Evolutionary conservation across 1,140 invertebrate species (phyloP), one percentile per base, ranked within the genome.

Genomic region (Trypoxylus dichotomus): DNA sequence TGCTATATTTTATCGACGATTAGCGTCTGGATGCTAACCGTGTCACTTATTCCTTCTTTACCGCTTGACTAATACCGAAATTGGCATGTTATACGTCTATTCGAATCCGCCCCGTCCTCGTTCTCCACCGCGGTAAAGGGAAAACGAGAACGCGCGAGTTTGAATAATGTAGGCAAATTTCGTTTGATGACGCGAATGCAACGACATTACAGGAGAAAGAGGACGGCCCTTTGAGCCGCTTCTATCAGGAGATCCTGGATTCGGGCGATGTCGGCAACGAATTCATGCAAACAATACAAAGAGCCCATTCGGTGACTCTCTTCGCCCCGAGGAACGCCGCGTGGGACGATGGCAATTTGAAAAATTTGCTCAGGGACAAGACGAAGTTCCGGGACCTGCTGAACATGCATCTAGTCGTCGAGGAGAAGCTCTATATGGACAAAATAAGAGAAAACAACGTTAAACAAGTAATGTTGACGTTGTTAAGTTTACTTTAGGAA

Each of bases 301-400:
- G 89, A 47, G 89, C 91, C 71, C 90, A 90, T 32, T 92, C 95
- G 63, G 89, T 96, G 5, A 97, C 96, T 0, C 88, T 97, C 24
- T 96, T 97, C 84, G 95, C 95, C 0, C 96, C 96, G 0, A 95
- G 93, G 80, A 97, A 97, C 85, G 92, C 93, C 76, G 96, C 96
- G 0, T 93, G 93, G 90, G 91, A 92, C 76, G 89, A 91, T 77
- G 87, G 90, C 5, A 90, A 90, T 47, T 89, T 96, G 0, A 90
- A 93, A 79, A 89, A 91, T 79, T 88, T 95, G 79, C 87, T 94
- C 43, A 90, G 91, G 87, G 91, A 94, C 83, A 90, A 90, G 82
- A 86, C 92, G 77, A 90, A 89, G 77, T 88, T 95, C 79, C 88
- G 87, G 72, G 93, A 95, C 79, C 93, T 97, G 79, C 85, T 97